Base-by-base conservation (phyloP, 2,113 vertebrate genomes). In the Pundamilia nyererei region DNA sequence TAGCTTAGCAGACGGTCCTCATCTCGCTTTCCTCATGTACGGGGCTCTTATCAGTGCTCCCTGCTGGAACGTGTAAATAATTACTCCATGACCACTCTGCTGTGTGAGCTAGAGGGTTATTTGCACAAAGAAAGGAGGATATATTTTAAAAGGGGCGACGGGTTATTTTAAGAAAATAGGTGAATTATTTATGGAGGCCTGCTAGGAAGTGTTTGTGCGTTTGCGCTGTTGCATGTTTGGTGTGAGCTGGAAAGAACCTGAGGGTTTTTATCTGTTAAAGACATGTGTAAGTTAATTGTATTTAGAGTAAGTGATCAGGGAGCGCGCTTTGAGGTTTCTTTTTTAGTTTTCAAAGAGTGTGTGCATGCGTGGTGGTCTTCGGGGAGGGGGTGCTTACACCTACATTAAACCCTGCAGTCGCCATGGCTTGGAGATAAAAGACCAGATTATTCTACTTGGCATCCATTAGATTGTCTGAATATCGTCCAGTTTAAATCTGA, bases 161-260 rank as follows among this genome's bases (percentile, higher is more conserved):
- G 86, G 88, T 92, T 95, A 91, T 95, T 95, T 96, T 92, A 90
- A 83, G 91, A 91, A 94, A 92, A 86, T 42, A 40, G 51, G 47
- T 94, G 89, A 94, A 96, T 93, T 90, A 95, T 95, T 92, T 51
- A 95, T 86, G 84, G 62, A 3, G 81, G 55, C 72, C 90, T 40
- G 83, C 35, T 31, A 24, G 12, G 84, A 58, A 56, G 56, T 79
- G 70, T 90, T 86, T 83, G 86, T 31, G 84, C 70, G 7, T 40
- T 58, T 89, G 24, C 42, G 55, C 45, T 40, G 54, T 45, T 49
- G 54, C 35, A 19, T 31, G 33, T 89, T 42, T 7, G 3, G 9
- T n/a, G 80, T 24, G 9, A 29, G 51, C 51, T 65, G 77, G 72
- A 83, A 80, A 51, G 49, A 79, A 80, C 9, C 31, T 65, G 55